phyloP scores from a whole-genome alignment of 2,888 invertebrate genomes.

The Hermaeophaga mercurialis region DNA sequence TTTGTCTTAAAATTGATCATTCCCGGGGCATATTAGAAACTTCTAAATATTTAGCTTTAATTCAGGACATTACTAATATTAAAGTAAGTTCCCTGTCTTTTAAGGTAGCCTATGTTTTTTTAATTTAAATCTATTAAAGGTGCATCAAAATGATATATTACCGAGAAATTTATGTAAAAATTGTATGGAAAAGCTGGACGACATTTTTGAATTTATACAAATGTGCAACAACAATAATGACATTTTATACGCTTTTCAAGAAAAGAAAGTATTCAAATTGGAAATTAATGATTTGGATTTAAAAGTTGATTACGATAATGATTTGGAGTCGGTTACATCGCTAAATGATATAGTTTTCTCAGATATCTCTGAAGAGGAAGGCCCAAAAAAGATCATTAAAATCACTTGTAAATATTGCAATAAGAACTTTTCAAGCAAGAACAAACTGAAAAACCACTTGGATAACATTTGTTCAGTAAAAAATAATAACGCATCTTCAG shows the following conservation, averaged over 20 bases:
- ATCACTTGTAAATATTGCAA: constrained; percentile 14
- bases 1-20: constrained; percentile 20
- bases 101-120: not conserved
- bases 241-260: constrained; percentile 11
- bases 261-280: constrained; percentile 1
- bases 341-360: constrained; percentile 8
- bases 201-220: constrained; percentile 23
- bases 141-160: constrained; percentile 27
- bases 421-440: constrained; percentile 5
- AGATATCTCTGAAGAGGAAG: constrained; percentile 7
- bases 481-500: not conserved
- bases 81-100: constrained; percentile 16
- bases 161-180: constrained; percentile 28
- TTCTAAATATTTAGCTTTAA: constrained; percentile 17
- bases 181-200: constrained; percentile 25
- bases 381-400: constrained; percentile 5
- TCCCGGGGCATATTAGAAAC: constrained; percentile 17
- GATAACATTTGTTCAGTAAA: constrained; percentile 7
- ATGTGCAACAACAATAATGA: constrained; percentile 29
- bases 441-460: constrained; percentile 4
- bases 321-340: constrained; percentile 17
- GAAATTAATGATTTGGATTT: not conserved
- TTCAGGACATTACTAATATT: constrained; percentile 25
- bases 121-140: constrained; percentile 16
- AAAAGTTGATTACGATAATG: constrained; percentile 4